A percentile compares a stretch with the other conserved stretches of the same genome.
Evolutionary conservation across 2,113 vertebrate genomes (phyloP).

Genomic region (Macrotus californicus): DNA sequence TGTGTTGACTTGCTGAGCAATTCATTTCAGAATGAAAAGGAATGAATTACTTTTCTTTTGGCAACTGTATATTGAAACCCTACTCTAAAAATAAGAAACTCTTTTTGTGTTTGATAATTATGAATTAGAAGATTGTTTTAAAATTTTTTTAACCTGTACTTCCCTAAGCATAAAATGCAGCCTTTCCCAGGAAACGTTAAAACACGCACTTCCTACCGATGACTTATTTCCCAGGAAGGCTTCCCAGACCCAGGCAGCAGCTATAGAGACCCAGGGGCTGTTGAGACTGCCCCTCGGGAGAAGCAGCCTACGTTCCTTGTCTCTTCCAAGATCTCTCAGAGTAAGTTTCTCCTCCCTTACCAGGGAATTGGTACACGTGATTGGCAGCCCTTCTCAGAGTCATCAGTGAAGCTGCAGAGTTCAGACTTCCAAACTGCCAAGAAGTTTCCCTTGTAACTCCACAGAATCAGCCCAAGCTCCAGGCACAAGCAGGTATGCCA

Average conservation of each 20-base stretch:
- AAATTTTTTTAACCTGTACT: neutral
- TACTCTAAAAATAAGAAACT: slow-evolving; percentile 11
- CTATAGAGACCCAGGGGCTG: rapidly evolving
- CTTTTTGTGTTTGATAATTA: neutral
- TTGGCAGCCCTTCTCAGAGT: neutral
- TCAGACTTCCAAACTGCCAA: neutral
- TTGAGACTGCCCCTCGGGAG: neutral
- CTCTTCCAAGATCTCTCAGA: neutral
- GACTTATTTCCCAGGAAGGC: neutral
- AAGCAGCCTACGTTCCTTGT: neutral
- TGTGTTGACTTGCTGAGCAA: slow-evolving; percentile 35
- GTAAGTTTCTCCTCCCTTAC: neutral
- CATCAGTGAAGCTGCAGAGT: neutral
- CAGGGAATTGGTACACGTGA: neutral
- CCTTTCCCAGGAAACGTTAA: neutral
- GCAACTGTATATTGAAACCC: slow-evolving; percentile 9
- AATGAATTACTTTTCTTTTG: neutral
- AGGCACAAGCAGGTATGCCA: neutral
- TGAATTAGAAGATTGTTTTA: neutral
- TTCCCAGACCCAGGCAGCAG: neutral
- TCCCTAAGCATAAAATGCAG: slow-evolving; percentile 22
- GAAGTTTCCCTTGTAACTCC: neutral
- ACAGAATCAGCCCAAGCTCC: neutral
- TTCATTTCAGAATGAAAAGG: slow-evolving; percentile 36
- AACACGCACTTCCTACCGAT: neutral